Conservation (phyloP, 2,888 invertebrate species). For the Apamea epomidion region DNA sequence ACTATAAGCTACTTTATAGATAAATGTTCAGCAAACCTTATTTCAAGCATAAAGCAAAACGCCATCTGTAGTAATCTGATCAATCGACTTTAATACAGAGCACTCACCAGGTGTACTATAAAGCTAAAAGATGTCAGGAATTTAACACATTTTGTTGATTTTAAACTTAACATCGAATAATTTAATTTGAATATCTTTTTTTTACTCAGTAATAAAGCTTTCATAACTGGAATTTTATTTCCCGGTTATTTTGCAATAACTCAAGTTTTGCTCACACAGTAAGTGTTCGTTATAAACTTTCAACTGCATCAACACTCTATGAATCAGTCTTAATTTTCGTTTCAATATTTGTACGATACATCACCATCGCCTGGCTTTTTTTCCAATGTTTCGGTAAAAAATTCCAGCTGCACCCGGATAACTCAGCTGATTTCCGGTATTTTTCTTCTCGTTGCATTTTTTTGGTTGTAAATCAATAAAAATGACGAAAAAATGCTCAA, state of each 20-base stretch:
- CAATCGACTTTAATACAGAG: neutral
- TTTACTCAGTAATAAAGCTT: neutral
- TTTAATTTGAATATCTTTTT: neutral
- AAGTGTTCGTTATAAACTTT: neutral
- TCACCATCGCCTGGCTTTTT: neutral
- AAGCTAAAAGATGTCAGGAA: neutral
- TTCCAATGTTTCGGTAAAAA: too few species aligned
- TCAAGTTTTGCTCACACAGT: neutral
- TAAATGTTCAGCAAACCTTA: neutral
- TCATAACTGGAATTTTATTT: neutral
- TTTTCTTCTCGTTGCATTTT: too few species aligned
- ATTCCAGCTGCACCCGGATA: too few species aligned
- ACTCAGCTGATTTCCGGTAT: too few species aligned
- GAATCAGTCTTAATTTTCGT: neutral
- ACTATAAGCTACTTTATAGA: neutral
- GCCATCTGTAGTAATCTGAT: neutral
- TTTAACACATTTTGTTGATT: neutral
- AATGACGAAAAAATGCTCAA: neutral
- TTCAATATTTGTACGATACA: neutral
- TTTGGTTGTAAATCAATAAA: too few species aligned
- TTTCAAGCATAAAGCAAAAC: neutral
- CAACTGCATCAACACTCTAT: neutral
- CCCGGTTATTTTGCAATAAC: neutral
- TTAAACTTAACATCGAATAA: neutral
- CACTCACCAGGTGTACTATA: neutral